Percentiles rank a stretch among this genome's conserved stretches.
Evolutionary conservation across 1,140 invertebrate species (phyloP).

Genomic region (Lerema accius): DNA sequence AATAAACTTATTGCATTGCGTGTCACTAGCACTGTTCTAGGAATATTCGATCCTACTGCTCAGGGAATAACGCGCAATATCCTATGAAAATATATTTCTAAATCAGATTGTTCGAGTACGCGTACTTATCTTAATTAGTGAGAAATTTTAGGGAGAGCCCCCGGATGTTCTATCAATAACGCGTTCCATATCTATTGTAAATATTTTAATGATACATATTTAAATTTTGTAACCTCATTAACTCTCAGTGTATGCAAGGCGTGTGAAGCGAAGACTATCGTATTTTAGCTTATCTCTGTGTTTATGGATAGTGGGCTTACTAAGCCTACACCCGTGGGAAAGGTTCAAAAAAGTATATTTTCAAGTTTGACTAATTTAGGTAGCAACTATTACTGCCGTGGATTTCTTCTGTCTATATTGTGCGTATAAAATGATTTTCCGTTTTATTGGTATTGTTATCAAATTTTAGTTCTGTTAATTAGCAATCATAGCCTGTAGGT

Average conservation of each 20-base stretch:
- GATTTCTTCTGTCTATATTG: too few species aligned
- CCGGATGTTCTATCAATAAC: slow-evolving; percentile 44
- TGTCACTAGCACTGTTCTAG: slow-evolving; percentile 2
- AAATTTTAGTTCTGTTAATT: too few species aligned
- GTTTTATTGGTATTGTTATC: too few species aligned
- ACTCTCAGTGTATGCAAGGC: neutral
- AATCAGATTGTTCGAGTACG: neutral
- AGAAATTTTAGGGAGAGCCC: slow-evolving; percentile 41
- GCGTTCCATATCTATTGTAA: slow-evolving; percentile 40
- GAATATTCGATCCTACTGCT: slow-evolving; percentile 1
- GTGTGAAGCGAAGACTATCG: neutral
- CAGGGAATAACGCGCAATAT: slow-evolving; percentile 12
- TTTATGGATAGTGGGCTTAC: neutral
- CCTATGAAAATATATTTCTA: neutral
- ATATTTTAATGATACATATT: slow-evolving; percentile 53
- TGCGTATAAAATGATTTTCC: too few species aligned
- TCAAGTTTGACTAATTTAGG: too few species aligned
- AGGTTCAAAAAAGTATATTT: neutral
- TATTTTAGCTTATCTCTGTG: neutral
- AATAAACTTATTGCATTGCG: slow-evolving; percentile 1
- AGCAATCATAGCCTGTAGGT: too few species aligned
- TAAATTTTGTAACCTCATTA: slow-evolving; percentile 45
- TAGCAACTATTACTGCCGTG: too few species aligned
- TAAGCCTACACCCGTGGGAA: neutral
- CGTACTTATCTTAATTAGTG: slow-evolving; percentile 45